phyloP scores from a whole-genome alignment of 1,140 invertebrate species.

The Microplitis mediator region DNA sequence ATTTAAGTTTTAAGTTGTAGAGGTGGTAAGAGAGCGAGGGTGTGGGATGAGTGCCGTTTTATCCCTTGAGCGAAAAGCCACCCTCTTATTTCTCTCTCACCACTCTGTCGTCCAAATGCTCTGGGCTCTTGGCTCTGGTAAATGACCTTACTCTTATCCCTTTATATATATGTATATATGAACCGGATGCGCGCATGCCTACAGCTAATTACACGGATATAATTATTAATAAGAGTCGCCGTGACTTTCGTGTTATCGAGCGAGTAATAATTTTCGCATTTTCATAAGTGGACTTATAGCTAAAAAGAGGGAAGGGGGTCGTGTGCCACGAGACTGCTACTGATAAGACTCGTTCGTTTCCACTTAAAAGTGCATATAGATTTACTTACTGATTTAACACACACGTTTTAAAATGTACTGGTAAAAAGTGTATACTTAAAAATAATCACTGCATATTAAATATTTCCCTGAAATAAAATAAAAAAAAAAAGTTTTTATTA shows the following conservation, averaged over 20 bases:
- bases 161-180: not conserved
- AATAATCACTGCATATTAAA: not conserved
- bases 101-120: not conserved
- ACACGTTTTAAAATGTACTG: not conserved
- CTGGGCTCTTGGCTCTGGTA: not conserved
- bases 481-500: too few species aligned
- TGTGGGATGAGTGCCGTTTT: slow-evolving; percentile 13
- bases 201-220: slow-evolving; percentile 42
- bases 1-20: not conserved
- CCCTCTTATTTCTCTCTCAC: slow-evolving; percentile 24
- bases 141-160: slow-evolving; percentile 9
- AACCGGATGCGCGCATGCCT: slow-evolving; percentile 29
- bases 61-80: slow-evolving; percentile 13
- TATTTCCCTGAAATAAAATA: too few species aligned
- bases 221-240: slow-evolving; percentile 46
- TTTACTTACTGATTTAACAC: not conserved
- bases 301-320: not conserved
- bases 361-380: slow-evolving; percentile 8
- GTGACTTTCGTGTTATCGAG: slow-evolving; percentile 30
- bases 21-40: not conserved
- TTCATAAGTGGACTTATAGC: slow-evolving; percentile 27
- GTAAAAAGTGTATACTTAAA: not conserved
- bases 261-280: slow-evolving; percentile 33
- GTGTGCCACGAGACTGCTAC: not conserved
- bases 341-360: slow-evolving; percentile 1